Conservation (phyloP, 2,113 vertebrate genomes). For the Telmatochromis sp. region DNA sequence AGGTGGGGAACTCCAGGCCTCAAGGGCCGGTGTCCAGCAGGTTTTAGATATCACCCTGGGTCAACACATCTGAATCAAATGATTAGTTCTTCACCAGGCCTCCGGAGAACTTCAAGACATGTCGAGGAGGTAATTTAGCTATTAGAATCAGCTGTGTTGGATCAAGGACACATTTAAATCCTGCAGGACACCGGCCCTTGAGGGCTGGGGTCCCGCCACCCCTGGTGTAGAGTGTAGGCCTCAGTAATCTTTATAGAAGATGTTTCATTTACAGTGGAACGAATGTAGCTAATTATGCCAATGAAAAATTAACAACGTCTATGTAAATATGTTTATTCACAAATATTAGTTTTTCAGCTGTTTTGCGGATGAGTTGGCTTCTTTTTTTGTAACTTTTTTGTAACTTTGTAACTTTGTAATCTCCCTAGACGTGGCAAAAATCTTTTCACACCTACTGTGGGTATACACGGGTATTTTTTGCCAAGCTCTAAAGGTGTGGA, state of each 20-base stretch:
- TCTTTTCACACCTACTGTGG: background rate
- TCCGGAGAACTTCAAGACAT: background rate
- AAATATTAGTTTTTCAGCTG: background rate
- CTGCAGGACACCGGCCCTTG: background rate
- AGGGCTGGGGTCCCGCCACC: rapidly evolving
- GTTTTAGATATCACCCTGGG: background rate
- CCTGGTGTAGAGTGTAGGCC: background rate
- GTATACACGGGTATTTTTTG: background rate
- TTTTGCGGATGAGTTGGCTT: background rate
- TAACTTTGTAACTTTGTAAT: background rate
- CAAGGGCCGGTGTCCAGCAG: background rate
- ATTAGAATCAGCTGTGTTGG: background rate
- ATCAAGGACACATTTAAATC: background rate
- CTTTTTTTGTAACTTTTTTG: background rate
- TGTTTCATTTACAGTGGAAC: background rate
- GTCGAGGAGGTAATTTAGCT: background rate
- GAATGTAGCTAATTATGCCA: background rate
- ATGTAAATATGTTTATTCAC: background rate
- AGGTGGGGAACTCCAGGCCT: background rate
- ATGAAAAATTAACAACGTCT: background rate
- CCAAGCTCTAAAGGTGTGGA: background rate
- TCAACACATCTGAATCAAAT: background rate
- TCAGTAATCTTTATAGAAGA: background rate
- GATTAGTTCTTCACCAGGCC: background rate
- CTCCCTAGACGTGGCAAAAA: background rate